Conservation (phyloP, 2,113 vertebrate genomes). For the Grammomys dolichurus region DNA sequence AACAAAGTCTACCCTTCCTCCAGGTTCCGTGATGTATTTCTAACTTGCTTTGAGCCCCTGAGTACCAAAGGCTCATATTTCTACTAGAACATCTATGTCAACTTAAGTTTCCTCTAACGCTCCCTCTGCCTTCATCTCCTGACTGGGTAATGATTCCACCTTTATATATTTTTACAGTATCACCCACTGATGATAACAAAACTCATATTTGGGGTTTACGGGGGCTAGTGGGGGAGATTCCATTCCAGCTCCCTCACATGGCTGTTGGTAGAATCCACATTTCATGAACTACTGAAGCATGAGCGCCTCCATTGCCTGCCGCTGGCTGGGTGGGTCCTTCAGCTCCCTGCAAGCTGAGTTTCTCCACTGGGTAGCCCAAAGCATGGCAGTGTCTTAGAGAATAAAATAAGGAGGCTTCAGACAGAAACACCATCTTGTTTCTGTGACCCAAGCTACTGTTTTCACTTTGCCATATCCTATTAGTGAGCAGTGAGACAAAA, state of each 20-base stretch:
- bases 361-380: background rate
- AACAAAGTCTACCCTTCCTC: slow-evolving; percentile 12
- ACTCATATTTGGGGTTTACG: background rate
- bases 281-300: background rate
- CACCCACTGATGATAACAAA: background rate
- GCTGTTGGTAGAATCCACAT: background rate
- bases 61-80: background rate
- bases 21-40: background rate
- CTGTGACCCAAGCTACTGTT: background rate
- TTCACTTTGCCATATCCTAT: background rate
- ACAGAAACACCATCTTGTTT: background rate
- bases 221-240: background rate
- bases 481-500: background rate
- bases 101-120: slow-evolving; percentile 20
- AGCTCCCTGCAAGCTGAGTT: background rate
- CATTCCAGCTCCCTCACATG: background rate
- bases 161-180: slow-evolving; percentile 24
- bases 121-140: background rate
- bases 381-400: background rate
- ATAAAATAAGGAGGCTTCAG: background rate
- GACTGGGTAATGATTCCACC: background rate
- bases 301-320: background rate
- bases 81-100: background rate
- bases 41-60: background rate
- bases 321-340: background rate